Base-by-base conservation (phyloP, 2,888 invertebrate genomes). In the Xestia rhomboidea region DNA sequence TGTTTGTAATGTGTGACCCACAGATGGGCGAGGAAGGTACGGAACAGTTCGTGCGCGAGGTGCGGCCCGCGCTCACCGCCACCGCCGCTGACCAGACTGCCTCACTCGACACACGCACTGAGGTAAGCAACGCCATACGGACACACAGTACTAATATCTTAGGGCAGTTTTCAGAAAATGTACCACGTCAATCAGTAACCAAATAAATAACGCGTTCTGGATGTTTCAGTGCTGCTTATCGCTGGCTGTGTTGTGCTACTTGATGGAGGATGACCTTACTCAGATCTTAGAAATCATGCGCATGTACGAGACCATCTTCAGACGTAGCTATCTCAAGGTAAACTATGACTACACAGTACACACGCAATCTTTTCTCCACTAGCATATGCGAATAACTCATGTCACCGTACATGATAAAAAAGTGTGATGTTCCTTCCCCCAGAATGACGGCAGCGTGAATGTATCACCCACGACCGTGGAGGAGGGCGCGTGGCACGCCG, bases 161-260 rank as follows among this genome's bases (percentile, higher is more conserved):
- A 0, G 27, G 0, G 1, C 27, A 27, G 4, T 41, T 73, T 49
- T 24, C 18, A 51, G 15, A 38, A 46, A 5, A 15, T 0, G 0
- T 2, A 38, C 15, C 10, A 34, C 21, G 10, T 46, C 1, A 11
- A 2, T 24, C 30, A 27, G 18, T 13, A 27, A 4, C 11, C 15
- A 44, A 13, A 13, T 4, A 73, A 34, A 44, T 34, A n/a, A 49
- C 44, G 0, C 34, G 13, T 44, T 51, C 34, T 73, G 21, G 38
- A 38, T 67, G 13, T 95, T 97, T 21, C 94, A 99, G 98, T 99
- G 99, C 92, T 99, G 99, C 90, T 97, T 98, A 87, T 98, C 99
- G 0, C 94, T 99, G 88, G 98, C 98, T 21, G 96, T 98, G 90
- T 97, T 99, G 85, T 98, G 98, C 90, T 99, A 99, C 92, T 95